phyloP scores from a whole-genome alignment of 2,797 vertebrate species.

The Arnoldichthys spilopterus region DNA sequence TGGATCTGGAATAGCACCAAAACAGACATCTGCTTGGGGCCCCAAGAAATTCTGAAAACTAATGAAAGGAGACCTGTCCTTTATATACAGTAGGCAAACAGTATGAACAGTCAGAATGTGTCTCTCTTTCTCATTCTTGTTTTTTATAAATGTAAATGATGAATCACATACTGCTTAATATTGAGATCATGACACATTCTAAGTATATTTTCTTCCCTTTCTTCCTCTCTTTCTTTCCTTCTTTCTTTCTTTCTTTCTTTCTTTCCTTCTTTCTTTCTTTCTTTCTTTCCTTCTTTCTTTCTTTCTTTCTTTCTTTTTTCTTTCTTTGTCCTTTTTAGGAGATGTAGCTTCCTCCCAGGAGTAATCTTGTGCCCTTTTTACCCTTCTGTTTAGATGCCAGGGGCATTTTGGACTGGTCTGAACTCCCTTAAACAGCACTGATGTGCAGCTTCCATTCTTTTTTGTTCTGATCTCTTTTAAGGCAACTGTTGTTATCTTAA shows the following conservation, averaged over 20 bases:
- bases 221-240: too few species aligned
- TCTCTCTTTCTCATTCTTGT: not conserved
- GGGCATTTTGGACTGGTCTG: not conserved
- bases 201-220: not conserved
- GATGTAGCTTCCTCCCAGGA: conserved; percentile 22
- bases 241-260: too few species aligned
- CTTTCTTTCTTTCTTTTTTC: too few species aligned
- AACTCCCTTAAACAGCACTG: conserved; percentile 6
- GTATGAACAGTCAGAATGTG: not conserved
- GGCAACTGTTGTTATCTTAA: not conserved
- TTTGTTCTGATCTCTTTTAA: conserved; percentile 26
- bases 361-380: conserved; percentile 5
- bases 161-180: not conserved
- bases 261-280: too few species aligned
- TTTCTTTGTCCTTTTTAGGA: conserved; percentile 4
- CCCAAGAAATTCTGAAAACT: conserved; percentile 79
- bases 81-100: not conserved
- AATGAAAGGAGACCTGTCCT: conserved; percentile 10
- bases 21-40: conserved; percentile 80
- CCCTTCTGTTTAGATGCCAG: conserved; percentile 22
- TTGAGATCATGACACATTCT: not conserved
- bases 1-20: conserved; percentile 75
- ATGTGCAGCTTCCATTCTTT: conserved; percentile 5
- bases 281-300: too few species aligned
- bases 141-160: not conserved